Evolutionary conservation across 1,140 invertebrate species (phyloP).

Genomic region (Musca vetustissima): DNA sequence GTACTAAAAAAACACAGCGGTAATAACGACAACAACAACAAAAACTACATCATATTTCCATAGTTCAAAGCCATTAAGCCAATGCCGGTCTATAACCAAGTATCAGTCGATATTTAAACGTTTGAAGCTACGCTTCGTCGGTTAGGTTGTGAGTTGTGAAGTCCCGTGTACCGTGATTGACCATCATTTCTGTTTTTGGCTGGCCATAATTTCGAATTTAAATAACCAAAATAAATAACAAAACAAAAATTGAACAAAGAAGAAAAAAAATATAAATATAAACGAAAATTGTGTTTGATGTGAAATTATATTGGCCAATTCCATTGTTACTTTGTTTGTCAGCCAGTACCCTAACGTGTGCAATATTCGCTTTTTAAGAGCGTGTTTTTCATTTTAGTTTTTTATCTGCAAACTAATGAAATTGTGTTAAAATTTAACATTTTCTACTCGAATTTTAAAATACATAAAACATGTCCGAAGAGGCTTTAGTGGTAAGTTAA

Average conservation of each 20-base stretch:
- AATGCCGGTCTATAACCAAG: slow-evolving; percentile 8
- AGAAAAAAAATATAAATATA: no score
- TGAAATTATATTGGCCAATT: no score
- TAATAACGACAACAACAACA: no score
- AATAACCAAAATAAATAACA: slow-evolving; percentile 7
- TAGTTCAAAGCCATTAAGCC: no score
- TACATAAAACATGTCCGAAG: slow-evolving; percentile 2
- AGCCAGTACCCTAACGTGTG: no score
- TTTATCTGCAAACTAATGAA: not conserved
- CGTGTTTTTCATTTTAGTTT: not conserved
- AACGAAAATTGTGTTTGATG: not conserved
- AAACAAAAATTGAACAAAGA: not conserved
- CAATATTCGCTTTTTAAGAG: not conserved
- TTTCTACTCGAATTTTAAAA: not conserved
- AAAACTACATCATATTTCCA: no score
- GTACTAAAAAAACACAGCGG: no score
- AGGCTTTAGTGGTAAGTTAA: slow-evolving; percentile 16
- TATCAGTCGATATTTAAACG: slow-evolving; percentile 22
- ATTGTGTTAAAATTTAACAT: no score
- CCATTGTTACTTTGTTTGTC: no score
- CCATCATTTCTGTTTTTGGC: no score
- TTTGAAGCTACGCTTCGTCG: slow-evolving; percentile 8
- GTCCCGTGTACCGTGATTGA: no score
- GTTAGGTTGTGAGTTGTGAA: not conserved
- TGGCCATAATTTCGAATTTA: no score